Evolutionary conservation across 1,140 invertebrate genomes (phyloP).

Genomic region (Musca vetustissima): DNA sequence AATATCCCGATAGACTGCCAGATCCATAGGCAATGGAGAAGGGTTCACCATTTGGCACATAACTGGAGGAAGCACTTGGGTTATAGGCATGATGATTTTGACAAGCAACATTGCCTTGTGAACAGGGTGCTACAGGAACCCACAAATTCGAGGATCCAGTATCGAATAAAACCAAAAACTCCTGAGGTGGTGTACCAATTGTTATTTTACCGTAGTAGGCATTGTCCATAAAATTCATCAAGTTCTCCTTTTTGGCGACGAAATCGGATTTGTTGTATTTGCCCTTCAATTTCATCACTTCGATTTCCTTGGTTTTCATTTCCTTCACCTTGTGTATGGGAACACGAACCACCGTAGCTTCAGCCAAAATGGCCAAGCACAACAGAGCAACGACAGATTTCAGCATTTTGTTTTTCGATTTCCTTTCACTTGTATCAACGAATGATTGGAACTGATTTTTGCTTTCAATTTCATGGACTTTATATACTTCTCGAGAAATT

Average conservation of each 20-base stretch:
- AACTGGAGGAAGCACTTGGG: constrained; percentile 77
- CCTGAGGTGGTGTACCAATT: constrained; percentile 93
- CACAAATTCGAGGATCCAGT: constrained; percentile 98
- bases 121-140: constrained; percentile 84
- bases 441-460: too few species aligned
- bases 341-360: constrained; percentile 19
- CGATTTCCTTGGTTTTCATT: constrained; percentile 52
- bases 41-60: constrained; percentile 82
- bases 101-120: constrained; percentile 86
- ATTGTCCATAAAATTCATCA: constrained; percentile 84
- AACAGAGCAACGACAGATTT: constrained; percentile 14
- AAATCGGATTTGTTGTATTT: not conserved
- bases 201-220: constrained; percentile 94
- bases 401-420: constrained; percentile 22
- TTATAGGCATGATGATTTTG: constrained; percentile 87
- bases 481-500: too few species aligned
- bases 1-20: constrained; percentile 91
- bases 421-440: too few species aligned
- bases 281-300: not conserved
- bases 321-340: constrained; percentile 43
- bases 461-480: too few species aligned
- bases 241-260: too few species aligned
- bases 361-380: constrained; percentile 25
- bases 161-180: constrained; percentile 95
- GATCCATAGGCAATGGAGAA: constrained; percentile 95